Conservation (phyloP, 2,888 invertebrate species). For the Ennomos quercinarius region DNA sequence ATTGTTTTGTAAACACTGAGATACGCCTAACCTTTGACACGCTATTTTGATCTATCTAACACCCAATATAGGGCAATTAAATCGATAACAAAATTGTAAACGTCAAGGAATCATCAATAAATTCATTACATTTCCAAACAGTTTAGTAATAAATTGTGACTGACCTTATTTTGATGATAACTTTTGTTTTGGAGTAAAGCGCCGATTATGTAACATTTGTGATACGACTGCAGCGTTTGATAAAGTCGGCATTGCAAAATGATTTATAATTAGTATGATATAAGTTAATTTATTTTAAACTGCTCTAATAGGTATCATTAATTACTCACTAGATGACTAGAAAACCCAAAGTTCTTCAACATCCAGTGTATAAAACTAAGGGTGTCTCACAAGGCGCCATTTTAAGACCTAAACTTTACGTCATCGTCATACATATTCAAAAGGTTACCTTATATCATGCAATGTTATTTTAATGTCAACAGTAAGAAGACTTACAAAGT, state of each 20-base stretch:
- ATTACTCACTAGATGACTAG: too few species aligned
- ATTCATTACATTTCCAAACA: constrained; percentile 28
- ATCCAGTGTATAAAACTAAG: too few species aligned
- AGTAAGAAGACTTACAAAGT: constrained; percentile 29
- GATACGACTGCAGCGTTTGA: constrained; percentile 24
- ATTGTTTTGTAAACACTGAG: constrained; percentile 34
- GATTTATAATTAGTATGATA: not conserved
- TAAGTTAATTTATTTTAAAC: too few species aligned
- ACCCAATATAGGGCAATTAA: constrained; percentile 42
- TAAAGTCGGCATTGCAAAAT: constrained; percentile 13
- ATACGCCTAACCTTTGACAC: constrained; percentile 25
- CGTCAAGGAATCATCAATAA: constrained; percentile 24
- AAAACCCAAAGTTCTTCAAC: too few species aligned
- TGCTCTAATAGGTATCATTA: too few species aligned
- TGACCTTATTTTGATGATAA: constrained; percentile 30
- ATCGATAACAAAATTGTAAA: constrained; percentile 30
- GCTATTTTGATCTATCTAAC: constrained; percentile 28
- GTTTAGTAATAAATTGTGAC: constrained; percentile 20
- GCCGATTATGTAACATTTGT: constrained; percentile 15
- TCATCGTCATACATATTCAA: not conserved
- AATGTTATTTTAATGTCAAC: constrained; percentile 17
- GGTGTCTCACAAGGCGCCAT: constrained; percentile 25
- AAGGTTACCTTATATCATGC: not conserved
- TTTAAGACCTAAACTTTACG: constrained; percentile 17
- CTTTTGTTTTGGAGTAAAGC: constrained; percentile 5